Conservation (phyloP, 2,888 invertebrate genomes). For the Drosophila pullipes region DNA sequence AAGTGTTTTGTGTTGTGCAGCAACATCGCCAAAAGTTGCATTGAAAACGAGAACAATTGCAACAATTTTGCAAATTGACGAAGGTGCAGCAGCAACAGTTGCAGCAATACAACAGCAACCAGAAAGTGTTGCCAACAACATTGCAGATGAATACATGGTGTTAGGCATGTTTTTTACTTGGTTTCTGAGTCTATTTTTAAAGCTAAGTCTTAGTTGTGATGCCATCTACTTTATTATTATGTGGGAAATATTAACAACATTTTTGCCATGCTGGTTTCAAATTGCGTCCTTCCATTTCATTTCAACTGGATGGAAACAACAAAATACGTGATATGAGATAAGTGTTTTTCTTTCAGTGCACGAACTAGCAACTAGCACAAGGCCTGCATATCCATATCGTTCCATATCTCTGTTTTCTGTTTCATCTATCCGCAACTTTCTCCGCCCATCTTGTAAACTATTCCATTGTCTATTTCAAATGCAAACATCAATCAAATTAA, state of each 20-base stretch:
- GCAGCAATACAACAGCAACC: background rate
- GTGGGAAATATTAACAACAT: background rate
- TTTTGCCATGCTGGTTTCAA: background rate
- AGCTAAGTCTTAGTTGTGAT: background rate
- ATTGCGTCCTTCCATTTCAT: background rate
- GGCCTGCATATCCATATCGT: conserved; percentile 20
- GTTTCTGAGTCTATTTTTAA: background rate
- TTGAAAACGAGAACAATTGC: background rate
- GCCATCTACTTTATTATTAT: background rate
- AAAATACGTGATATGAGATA: background rate
- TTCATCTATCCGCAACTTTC: background rate
- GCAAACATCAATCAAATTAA: conserved; percentile 58
- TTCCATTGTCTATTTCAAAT: conserved; percentile 5
- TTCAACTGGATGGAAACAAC: background rate
- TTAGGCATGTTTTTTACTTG: background rate
- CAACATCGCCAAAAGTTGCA: background rate
- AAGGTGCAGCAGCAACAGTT: background rate
- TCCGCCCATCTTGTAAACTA: background rate
- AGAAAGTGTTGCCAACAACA: background rate
- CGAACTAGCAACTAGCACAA: conserved; percentile 37
- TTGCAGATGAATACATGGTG: background rate
- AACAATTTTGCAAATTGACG: background rate
- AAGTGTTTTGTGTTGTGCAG: background rate
- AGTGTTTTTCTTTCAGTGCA: conserved; percentile 3
- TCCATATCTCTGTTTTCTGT: background rate